Conservation (phyloP, 2,888 invertebrate species). For the Phorcus lineatus region DNA sequence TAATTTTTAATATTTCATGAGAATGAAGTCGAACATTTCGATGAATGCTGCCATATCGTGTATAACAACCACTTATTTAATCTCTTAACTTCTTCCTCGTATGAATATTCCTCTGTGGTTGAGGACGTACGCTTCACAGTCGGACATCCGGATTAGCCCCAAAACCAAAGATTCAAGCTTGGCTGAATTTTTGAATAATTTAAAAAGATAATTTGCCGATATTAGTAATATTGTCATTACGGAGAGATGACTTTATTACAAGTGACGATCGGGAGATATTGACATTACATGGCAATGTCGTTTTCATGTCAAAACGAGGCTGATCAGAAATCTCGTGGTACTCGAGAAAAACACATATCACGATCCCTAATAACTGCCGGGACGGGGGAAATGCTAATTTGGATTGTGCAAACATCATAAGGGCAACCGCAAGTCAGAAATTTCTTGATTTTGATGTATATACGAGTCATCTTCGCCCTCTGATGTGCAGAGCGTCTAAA, state of each 20-base stretch:
- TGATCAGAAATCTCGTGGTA: not conserved
- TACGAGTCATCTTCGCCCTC: slow-evolving; percentile 6
- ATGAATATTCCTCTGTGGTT: not conserved
- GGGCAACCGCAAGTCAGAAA: slow-evolving; percentile 9
- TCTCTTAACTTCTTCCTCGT: not conserved
- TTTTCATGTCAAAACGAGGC: slow-evolving; percentile 19
- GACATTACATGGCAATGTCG: slow-evolving; percentile 5
- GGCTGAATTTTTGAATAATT: slow-evolving; percentile 13
- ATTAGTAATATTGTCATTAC: slow-evolving; percentile 15
- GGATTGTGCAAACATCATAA: not conserved
- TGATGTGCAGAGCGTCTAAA: not conserved
- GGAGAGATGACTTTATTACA: not conserved
- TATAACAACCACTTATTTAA: not conserved
- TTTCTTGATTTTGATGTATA: slow-evolving; percentile 18
- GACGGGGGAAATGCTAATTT: slow-evolving; percentile 10
- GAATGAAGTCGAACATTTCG: slow-evolving; percentile 3
- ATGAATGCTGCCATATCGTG: not conserved
- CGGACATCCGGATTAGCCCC: not conserved
- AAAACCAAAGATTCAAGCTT: not conserved
- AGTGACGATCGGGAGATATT: slow-evolving; percentile 15
- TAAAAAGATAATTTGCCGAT: slow-evolving; percentile 23
- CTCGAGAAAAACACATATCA: not conserved
- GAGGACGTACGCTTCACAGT: not conserved
- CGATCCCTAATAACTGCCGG: not conserved
- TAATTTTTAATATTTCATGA: slow-evolving; percentile 22